A percentile compares a stretch with the other conserved stretches of the same genome.
Conservation (phyloP, 2,113 vertebrate genomes). For the Ptyas mucosa region DNA sequence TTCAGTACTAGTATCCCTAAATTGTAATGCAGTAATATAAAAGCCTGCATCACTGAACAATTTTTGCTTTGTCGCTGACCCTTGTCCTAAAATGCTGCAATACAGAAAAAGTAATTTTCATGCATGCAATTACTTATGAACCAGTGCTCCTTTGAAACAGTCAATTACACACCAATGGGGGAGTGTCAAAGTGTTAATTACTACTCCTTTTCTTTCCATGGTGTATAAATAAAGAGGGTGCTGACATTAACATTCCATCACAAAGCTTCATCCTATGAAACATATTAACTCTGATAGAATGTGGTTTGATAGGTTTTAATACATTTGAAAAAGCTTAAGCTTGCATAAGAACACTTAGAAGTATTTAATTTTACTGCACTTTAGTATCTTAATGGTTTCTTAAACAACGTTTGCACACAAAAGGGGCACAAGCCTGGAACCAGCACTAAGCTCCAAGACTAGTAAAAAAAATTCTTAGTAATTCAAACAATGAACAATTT, state of each 20-base stretch:
- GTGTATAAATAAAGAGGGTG: conserved; percentile 96
- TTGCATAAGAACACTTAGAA: conserved; percentile 36
- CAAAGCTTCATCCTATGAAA: conserved; percentile 76
- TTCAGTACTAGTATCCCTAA: conserved; percentile 93
- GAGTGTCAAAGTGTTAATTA: conserved; percentile 87
- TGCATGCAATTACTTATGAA: conserved; percentile 83
- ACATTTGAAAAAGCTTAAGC: conserved; percentile 67
- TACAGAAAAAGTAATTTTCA: conserved; percentile 90
- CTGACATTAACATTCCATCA: conserved; percentile 94
- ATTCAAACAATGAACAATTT: not conserved
- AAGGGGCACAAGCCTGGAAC: not conserved
- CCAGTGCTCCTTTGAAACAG: conserved; percentile 85
- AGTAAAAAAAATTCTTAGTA: not conserved
- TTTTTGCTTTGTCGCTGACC: conserved; percentile 89
- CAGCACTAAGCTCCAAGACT: not conserved
- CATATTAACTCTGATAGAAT: conserved; percentile 73
- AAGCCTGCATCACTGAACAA: conserved; percentile 88
- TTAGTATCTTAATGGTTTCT: not conserved
- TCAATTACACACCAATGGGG: conserved; percentile 94
- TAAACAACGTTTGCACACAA: not conserved
- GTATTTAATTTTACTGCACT: conserved; percentile 37
- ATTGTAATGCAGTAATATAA: conserved; percentile 93
- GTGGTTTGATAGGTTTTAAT: conserved; percentile 63
- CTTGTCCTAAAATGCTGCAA: conserved; percentile 85
- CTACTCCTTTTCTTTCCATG: conserved; percentile 77